A percentile compares a stretch with the other conserved stretches of the same genome.
Evolutionary conservation across 1,140 invertebrate species (phyloP).

Genomic region (Helicoverpa zea): DNA sequence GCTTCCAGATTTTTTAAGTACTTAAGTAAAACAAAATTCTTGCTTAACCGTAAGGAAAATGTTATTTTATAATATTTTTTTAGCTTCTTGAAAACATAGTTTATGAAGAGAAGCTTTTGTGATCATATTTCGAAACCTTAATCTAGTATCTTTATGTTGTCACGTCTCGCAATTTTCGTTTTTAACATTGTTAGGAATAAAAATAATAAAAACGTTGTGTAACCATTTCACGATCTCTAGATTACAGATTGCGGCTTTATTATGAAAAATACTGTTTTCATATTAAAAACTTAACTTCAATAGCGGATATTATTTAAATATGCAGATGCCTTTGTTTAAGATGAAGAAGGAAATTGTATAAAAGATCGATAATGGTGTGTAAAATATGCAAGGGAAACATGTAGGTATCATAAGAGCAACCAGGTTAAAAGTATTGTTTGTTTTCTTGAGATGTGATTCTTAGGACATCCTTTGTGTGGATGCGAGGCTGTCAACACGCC

Average conservation of each 20-base stretch:
- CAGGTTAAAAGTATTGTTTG: conserved; percentile 9
- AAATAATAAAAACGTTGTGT: too few species aligned
- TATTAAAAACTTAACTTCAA: too few species aligned
- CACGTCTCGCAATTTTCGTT: too few species aligned
- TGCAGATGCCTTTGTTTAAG: not conserved
- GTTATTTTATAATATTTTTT: not conserved
- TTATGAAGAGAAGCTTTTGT: too few species aligned
- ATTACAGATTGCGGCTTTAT: too few species aligned
- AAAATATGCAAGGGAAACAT: not conserved
- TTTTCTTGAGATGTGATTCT: conserved; percentile 1
- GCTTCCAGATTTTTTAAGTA: conserved; percentile 22
- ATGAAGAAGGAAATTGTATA: not conserved
- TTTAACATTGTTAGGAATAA: too few species aligned
- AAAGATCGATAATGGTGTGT: not conserved
- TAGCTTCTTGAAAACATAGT: not conserved
- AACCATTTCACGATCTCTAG: too few species aligned
- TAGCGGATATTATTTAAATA: too few species aligned
- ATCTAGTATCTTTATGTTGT: too few species aligned
- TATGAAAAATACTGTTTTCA: too few species aligned
- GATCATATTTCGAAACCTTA: too few species aligned
- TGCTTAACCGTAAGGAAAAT: not conserved
- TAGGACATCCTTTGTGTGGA: conserved; percentile 1
- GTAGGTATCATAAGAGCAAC: not conserved
- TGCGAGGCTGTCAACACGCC: not conserved
- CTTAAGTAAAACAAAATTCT: not conserved